Evolutionary conservation across 2,797 vertebrate genomes (phyloP).

Genomic region (Poeciliopsis presidionis): DNA sequence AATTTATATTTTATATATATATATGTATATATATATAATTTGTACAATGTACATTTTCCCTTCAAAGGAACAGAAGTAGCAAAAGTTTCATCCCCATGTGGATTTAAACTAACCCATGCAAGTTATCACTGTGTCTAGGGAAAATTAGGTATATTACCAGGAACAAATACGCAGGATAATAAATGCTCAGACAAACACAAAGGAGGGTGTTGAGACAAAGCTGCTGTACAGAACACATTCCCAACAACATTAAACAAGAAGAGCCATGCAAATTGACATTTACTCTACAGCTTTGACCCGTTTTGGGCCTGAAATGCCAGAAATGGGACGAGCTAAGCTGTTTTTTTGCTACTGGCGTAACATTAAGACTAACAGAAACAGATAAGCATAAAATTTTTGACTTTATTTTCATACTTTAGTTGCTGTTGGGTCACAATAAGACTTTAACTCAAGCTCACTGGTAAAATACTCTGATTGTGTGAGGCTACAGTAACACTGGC

Average conservation of each 20-base stretch:
- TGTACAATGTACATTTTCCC: constrained; percentile 82
- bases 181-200: constrained; percentile 59
- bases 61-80: constrained; percentile 68
- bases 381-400: constrained; percentile 21
- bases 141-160: constrained; percentile 65
- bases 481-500: constrained; percentile 66
- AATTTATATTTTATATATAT: constrained; percentile 78
- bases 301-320: constrained; percentile 37
- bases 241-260: constrained; percentile 70
- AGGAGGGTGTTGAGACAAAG: constrained; percentile 46
- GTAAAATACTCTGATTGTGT: constrained; percentile 33
- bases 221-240: constrained; percentile 68
- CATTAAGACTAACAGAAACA: constrained; percentile 39
- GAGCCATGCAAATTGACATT: constrained; percentile 69
- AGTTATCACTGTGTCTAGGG: constrained; percentile 70
- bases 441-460: constrained; percentile 35
- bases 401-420: constrained; percentile 33
- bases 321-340: constrained; percentile 34
- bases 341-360: constrained; percentile 45
- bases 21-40: constrained; percentile 72
- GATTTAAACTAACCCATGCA: constrained; percentile 75
- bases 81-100: constrained; percentile 51
- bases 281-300: constrained; percentile 44
- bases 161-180: constrained; percentile 70
- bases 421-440: constrained; percentile 47